Evolutionary conservation across 2,113 vertebrate genomes (phyloP), one percentile per base, ranked within the genome.

Genomic region (Poeciliopsis prolifica): DNA sequence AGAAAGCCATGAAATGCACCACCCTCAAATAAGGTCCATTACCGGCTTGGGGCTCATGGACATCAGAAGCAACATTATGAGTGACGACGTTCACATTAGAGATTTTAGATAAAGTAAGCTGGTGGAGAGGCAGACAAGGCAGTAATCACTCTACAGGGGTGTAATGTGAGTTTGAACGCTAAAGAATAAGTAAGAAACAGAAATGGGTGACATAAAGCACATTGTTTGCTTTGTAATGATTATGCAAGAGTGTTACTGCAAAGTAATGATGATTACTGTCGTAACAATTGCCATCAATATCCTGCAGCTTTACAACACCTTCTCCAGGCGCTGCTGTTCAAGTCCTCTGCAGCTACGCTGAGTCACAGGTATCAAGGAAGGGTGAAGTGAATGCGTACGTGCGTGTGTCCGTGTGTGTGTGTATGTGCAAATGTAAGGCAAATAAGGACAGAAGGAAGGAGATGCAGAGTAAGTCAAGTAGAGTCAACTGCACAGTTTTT

Each of bases 1-100:
- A 74, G 88, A 92, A 74, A 87, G 71, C 82, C 85, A 14, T 89
- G 86, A 91, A 92, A 92, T 88, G 71, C 87, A 76, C 80, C 80
- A 29, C 70, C 67, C 72, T 84, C 75, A 86, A 88, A 91, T 89
- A 81, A 82, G 70, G 77, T 82, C 83, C 84, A 92, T 91, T 89
- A 91, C 76, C 24, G 79, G 68, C 37, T 64, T 51, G 78, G 71
- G 74, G 82, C 54, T 78, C 61, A 71, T 26, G 8, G 65, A 87
- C 79, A 81, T 70, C 61, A 61, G 71, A 75, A 48, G 69, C 75
- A 81, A 77, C 37, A 68, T 65, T 66, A 70, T 30, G 51, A 80
- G 75, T 70, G 75, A 60, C 30, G 35, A 84, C 70, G 12, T 81
- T 78, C 61, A 65, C 78, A 86, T 89, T 82, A 79, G 84, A 81